These are phyloP conservation scores for Vireo griseus DNA, from an alignment of 2,797 vertebrate genomes.

Conservation along the genomic window DNA sequence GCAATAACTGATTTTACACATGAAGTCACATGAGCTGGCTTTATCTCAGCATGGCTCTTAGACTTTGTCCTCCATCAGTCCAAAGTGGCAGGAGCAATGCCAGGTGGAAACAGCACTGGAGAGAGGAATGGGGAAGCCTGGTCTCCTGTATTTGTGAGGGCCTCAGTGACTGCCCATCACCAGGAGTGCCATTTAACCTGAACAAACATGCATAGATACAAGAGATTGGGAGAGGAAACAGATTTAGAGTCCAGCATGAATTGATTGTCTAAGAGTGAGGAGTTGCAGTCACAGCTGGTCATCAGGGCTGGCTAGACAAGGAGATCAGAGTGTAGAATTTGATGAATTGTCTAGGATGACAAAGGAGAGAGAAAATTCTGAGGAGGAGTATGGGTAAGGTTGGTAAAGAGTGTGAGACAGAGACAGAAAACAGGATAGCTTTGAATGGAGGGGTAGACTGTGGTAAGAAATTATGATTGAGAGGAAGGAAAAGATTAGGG, in stretches of 20 bases:
- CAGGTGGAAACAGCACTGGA: neutral
- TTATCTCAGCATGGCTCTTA: neutral
- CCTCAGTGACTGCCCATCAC: neutral
- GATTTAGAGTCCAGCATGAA: neutral
- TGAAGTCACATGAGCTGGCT: neutral
- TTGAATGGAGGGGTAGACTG: neutral
- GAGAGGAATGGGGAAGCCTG: neutral
- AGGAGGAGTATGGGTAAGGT: neutral
- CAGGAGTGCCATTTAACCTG: neutral
- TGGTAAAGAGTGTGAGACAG: neutral
- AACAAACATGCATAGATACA: neutral
- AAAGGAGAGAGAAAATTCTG: neutral
- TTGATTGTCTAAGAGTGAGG: neutral
- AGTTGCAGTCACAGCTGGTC: neutral
- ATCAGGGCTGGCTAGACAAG: neutral
- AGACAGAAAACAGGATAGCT: neutral
- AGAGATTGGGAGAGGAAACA: neutral
- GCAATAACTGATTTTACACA: neutral
- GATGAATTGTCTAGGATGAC: neutral
- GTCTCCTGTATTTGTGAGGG: neutral
- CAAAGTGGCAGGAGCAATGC: accelerated
- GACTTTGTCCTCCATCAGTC: neutral
- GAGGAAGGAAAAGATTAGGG: neutral
- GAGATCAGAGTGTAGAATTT: neutral
- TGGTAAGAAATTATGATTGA: neutral